Percentiles rank a stretch among this genome's conserved stretches.
Evolutionary conservation across 2,797 vertebrate genomes (phyloP).

Genomic region (Capromys pilorides): DNA sequence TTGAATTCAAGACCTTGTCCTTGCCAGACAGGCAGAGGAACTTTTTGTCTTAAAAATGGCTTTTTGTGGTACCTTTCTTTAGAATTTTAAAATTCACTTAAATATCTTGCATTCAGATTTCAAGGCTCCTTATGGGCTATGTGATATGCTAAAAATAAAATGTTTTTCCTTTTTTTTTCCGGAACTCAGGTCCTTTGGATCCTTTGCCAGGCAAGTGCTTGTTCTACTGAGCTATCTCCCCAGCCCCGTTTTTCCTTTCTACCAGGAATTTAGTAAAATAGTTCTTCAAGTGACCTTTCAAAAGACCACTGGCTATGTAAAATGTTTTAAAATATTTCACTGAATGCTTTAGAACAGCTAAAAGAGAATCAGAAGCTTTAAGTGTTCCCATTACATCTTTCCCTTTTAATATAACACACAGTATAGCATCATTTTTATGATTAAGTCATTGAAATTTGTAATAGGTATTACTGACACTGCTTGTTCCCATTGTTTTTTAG

Average conservation of each 20-base stretch:
- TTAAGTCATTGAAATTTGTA: background rate
- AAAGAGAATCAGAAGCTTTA: background rate
- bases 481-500: constrained; percentile 12
- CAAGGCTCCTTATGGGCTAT: background rate
- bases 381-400: background rate
- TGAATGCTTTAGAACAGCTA: background rate
- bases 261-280: background rate
- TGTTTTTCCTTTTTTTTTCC: too few species aligned
- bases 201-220: too few species aligned
- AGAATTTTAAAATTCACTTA: background rate
- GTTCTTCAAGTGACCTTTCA: background rate
- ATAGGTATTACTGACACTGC: background rate
- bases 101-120: background rate
- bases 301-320: background rate
- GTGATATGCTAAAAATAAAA: background rate
- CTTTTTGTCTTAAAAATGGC: background rate
- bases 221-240: too few species aligned
- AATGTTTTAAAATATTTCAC: background rate
- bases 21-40: too few species aligned
- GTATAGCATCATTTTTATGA: background rate
- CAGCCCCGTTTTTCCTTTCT: background rate
- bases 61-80: background rate
- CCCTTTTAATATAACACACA: background rate
- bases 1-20: too few species aligned
- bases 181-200: too few species aligned